A percentile compares a stretch with the other conserved stretches of the same genome.
Evolutionary conservation across 2,888 invertebrate genomes (phyloP).

Genomic region (Pachycephus smyrnensis): DNA sequence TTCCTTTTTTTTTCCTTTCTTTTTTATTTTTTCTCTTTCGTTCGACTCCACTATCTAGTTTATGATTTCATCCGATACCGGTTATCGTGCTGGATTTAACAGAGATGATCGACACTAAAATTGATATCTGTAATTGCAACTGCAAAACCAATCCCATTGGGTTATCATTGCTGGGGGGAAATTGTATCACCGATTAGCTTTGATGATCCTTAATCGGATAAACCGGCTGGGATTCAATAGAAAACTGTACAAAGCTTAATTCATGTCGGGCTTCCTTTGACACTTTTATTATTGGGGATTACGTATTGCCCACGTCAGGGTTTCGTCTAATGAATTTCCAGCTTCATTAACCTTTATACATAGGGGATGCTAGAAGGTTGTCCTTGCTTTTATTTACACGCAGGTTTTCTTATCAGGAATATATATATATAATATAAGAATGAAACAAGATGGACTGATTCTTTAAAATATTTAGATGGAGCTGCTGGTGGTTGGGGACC

Average conservation of each 20-base stretch:
- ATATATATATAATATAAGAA: no score
- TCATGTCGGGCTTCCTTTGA: not conserved
- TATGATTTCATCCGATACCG: not conserved
- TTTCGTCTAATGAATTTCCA: not conserved
- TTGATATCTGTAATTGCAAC: not conserved
- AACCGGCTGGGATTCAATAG: not conserved
- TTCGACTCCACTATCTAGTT: not conserved
- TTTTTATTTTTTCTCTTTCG: not conserved
- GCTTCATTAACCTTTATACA: not conserved
- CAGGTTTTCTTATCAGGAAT: no score
- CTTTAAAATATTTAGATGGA: conserved; percentile 70
- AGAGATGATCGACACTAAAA: not conserved
- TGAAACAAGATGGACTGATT: not conserved
- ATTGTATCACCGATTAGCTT: not conserved
- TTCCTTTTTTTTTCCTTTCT: not conserved
- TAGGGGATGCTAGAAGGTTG: no score
- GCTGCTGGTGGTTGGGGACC: conserved; percentile 82
- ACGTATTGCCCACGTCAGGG: not conserved
- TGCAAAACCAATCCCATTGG: not conserved
- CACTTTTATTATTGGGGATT: not conserved
- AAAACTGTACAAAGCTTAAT: not conserved
- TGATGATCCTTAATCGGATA: not conserved
- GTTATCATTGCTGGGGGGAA: not conserved
- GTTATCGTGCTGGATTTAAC: not conserved
- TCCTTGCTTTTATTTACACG: no score